A percentile compares a stretch with the other conserved stretches of the same genome.
Evolutionary conservation across 1,140 invertebrate species (phyloP).

Genomic region (Drosophila rufa): DNA sequence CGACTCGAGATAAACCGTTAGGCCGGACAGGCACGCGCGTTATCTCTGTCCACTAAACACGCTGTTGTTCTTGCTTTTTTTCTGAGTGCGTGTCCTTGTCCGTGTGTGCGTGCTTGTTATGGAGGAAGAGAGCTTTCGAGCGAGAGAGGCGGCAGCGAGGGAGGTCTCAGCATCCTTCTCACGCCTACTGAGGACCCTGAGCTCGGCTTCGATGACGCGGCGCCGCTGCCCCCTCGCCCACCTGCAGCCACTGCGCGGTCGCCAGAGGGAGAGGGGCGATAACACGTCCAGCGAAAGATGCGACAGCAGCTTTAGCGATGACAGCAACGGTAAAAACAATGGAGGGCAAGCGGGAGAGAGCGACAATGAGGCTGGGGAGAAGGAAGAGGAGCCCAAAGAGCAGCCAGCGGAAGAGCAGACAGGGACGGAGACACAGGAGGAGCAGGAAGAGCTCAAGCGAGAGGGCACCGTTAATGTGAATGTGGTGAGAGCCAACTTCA

Average conservation of each 20-base stretch:
- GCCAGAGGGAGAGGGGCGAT: slow-evolving; percentile 4
- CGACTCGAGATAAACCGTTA: slow-evolving; percentile 19
- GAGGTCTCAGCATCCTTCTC: slow-evolving; percentile 29
- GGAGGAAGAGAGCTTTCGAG: slow-evolving; percentile 11
- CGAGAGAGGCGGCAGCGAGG: slow-evolving; percentile 3
- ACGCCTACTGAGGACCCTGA: slow-evolving; percentile 36
- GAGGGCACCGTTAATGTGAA: slow-evolving; percentile 47
- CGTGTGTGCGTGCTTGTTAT: slow-evolving; percentile 1
- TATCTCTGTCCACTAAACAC: slow-evolving; percentile 1
- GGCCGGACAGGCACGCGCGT: slow-evolving; percentile 33
- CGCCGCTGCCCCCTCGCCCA: slow-evolving; percentile 28
- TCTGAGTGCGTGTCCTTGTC: slow-evolving; percentile 9
- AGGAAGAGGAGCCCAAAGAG: slow-evolving; percentile 1
- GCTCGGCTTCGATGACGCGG: slow-evolving; percentile 37
- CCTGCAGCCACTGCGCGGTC: slow-evolving; percentile 10
- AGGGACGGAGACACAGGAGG: not conserved
- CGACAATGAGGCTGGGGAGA: not conserved
- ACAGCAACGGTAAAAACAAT: slow-evolving; percentile 21
- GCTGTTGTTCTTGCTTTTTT: not conserved
- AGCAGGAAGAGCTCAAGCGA: slow-evolving; percentile 20
- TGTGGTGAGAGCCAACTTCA: slow-evolving; percentile 61
- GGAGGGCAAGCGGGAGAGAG: slow-evolving; percentile 3
- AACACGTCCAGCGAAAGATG: slow-evolving; percentile 30
- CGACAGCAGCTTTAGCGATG: slow-evolving; percentile 26
- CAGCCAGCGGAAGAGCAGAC: not conserved